Percentiles rank a stretch among this genome's conserved stretches.
phyloP scores from a whole-genome alignment of 1,140 invertebrate genomes.

The Wasmannia auropunctata region DNA sequence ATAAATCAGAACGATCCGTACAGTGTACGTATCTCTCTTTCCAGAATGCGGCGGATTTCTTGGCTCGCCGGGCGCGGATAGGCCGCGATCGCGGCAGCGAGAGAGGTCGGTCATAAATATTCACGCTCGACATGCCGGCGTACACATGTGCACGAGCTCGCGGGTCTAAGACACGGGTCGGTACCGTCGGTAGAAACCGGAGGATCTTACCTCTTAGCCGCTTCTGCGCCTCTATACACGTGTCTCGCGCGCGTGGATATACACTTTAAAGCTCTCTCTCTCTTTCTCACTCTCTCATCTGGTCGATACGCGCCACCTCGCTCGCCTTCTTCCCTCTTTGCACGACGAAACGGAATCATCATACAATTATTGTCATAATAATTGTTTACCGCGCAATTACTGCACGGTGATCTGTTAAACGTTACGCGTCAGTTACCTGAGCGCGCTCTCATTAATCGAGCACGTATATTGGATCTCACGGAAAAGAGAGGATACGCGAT shows the following conservation, averaged over 20 bases:
- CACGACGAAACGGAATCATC: neutral
- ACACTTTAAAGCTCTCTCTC: too few relatives aligned
- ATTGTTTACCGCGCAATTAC: conserved; percentile 29
- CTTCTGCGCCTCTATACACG: conserved; percentile 49
- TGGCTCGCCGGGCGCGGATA: conserved; percentile 37
- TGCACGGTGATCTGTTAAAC: neutral
- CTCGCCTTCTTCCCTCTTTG: neutral
- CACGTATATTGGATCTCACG: neutral
- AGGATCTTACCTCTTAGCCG: conserved; percentile 59
- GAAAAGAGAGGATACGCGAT: conserved; percentile 23
- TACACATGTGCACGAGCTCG: conserved; percentile 73
- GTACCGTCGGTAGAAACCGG: conserved; percentile 23
- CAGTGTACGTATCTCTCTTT: conserved; percentile 63
- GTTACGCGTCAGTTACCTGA: neutral
- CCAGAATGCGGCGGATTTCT: conserved; percentile 77
- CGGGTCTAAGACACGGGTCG: conserved; percentile 4
- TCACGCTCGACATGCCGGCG: conserved; percentile 71
- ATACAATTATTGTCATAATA: neutral
- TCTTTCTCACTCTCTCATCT: neutral
- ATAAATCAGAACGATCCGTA: conserved; percentile 77
- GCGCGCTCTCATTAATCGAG: neutral
- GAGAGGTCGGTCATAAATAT: conserved; percentile 57
- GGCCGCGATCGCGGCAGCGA: conserved; percentile 54
- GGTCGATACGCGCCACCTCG: conserved; percentile 33
- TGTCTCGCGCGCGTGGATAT: conserved; percentile 43